Evolutionary conservation across 2,797 vertebrate species (phyloP).

Genomic region (Pangasius larnaudii): DNA sequence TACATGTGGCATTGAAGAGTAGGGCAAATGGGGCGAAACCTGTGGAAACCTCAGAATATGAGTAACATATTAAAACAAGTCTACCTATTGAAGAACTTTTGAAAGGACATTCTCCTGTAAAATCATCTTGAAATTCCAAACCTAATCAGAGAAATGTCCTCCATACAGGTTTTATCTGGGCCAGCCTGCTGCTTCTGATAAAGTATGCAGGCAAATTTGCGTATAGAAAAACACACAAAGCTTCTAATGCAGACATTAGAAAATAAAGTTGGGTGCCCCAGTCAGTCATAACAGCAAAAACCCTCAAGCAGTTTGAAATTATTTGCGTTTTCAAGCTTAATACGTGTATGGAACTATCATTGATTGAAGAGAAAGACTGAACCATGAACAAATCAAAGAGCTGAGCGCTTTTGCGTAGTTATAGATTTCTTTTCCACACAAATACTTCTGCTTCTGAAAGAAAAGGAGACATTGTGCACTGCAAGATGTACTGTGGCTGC

Average conservation of each 20-base stretch:
- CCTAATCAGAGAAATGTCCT: not conserved
- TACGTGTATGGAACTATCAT: not conserved
- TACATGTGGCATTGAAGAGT: not conserved
- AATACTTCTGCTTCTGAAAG: conserved; percentile 53
- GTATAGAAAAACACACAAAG: not conserved
- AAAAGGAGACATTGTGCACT: conserved; percentile 68
- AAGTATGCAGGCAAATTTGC: not conserved
- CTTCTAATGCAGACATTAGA: conserved; percentile 2
- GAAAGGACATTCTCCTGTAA: not conserved
- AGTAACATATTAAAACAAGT: not conserved
- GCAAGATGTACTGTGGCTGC: conserved; percentile 20
- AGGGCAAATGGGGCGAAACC: not conserved
- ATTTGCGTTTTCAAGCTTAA: conserved; percentile 8
- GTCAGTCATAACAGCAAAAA: not conserved
- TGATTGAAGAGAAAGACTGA: conserved; percentile 1
- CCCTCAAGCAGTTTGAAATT: not conserved
- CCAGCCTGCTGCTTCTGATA: conserved; percentile 1
- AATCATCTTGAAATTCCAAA: not conserved
- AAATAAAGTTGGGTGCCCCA: not conserved
- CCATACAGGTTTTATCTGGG: not conserved
- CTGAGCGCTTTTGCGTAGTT: not conserved
- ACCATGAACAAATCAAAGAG: not conserved
- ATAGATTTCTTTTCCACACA: conserved; percentile 20
- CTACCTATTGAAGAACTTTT: not conserved
- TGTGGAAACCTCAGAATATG: not conserved